Base-by-base conservation (phyloP, 2,797 vertebrate genomes). In the Hydrocynus forskahlii region DNA sequence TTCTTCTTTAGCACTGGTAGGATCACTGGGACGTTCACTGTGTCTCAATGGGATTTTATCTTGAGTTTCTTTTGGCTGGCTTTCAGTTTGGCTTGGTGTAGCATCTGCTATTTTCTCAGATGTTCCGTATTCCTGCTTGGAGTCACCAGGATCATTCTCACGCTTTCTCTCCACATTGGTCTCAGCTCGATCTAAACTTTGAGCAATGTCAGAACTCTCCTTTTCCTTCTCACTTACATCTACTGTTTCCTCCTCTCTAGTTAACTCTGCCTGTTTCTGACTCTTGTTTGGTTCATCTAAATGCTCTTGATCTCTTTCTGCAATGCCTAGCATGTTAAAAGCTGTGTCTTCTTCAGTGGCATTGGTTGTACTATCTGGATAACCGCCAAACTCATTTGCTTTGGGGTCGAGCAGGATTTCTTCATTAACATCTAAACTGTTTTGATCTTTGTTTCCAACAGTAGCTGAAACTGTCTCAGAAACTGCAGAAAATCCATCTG, bases 341-440 rank as follows among this genome's bases (percentile, higher is more conserved):
- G 9, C 16, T 60, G 57, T 71, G 75, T 79, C 40, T 35, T 17
- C 14, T 4, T 83, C 59, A 48, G 48, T 7, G 63, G 55, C 52
- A 17, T 7, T 19, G 40, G 14, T 16, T 48, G n/a, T 19, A 1
- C 6, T 25, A 14, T 40, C 29, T 16, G 29, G 29, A 14, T 21
- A n/a, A 1, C 40, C 13, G 66, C 19, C 40, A 14, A 74, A 62
- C 73, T 75, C 40, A 43, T 69, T 48, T 35, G 10, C 23, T 73
- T 10, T 77, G 48, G 48, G 14, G 54, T 55, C 57, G 10, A 40
- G 12, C 62, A 17, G 4, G 25, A 66, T 29, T 29, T 14, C 14
- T 75, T 63, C 40, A 29, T 69, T 67, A 9, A 1, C 29, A 17
- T 38, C 62, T 35, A 38, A 35, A 38, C 14, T 19, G 0, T 38